Conservation (phyloP, 2,888 invertebrate species). For the Fragum sueziense region DNA sequence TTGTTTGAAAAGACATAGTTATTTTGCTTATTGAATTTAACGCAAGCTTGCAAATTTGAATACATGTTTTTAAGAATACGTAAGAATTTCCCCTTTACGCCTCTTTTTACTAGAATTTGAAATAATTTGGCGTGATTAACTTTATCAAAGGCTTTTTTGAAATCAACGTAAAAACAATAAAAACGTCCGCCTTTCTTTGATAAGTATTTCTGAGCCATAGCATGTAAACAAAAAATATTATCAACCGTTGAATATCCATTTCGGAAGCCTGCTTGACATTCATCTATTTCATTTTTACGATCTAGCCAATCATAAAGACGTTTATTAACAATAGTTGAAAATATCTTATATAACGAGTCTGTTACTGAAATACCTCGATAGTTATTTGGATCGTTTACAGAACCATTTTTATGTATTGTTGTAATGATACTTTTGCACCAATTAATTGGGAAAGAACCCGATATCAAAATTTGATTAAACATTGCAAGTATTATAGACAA, state of each 20-base stretch:
- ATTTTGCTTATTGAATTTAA: background rate
- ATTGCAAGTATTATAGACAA: background rate
- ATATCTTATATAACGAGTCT: no score
- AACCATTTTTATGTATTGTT: background rate
- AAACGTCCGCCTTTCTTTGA: no score
- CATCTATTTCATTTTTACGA: background rate
- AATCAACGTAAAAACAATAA: no score
- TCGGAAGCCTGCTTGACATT: no score
- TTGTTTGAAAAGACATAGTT: background rate
- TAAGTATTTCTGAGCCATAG: no score
- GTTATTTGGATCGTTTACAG: no score
- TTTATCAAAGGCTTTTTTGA: no score
- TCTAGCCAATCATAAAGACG: background rate
- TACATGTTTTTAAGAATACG: background rate
- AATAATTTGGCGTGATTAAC: slow-evolving; percentile 4
- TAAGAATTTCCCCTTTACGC: background rate
- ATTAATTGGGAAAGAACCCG: background rate
- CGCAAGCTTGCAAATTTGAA: background rate
- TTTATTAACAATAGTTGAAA: slow-evolving; percentile 4
- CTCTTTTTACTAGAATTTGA: background rate
- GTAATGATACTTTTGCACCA: no score
- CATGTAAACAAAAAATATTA: no score
- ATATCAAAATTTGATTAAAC: background rate
- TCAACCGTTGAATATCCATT: no score
- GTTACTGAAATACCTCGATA: no score